Evolutionary conservation across 2,113 vertebrate genomes (phyloP).

Genomic region (Perccottus glenii): DNA sequence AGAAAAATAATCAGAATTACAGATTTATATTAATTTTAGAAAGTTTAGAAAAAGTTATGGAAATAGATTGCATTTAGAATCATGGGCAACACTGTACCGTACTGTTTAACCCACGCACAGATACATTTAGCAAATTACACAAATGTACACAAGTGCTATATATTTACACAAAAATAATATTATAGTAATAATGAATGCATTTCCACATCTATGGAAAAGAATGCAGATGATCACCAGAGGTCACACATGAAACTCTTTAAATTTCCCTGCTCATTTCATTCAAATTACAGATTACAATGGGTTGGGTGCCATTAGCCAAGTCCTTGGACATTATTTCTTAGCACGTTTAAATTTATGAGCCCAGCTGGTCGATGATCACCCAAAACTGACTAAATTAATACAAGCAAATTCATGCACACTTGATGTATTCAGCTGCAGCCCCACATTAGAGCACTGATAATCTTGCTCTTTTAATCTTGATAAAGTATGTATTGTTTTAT

Average conservation of each 20-base stretch:
- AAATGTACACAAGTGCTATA: no score
- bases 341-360: neutral
- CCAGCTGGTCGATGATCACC: conserved; percentile 10
- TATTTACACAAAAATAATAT: neutral
- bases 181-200: neutral
- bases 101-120: no score
- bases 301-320: no score
- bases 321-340: neutral
- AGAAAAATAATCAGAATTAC: no score
- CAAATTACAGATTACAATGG: neutral
- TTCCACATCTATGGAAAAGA: neutral
- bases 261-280: neutral
- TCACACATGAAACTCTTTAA: neutral
- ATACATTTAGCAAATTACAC: no score
- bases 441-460: neutral
- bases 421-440: neutral
- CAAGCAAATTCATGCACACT: neutral
- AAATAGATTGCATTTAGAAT: no score
- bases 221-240: neutral
- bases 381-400: neutral
- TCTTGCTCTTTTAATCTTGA: neutral
- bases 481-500: neutral
- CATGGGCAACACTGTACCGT: no score
- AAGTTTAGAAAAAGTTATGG: no score
- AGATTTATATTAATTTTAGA: no score